Evolutionary conservation across 1,140 invertebrate genomes (phyloP), one percentile per base, ranked within the genome.

Genomic region (Aphelenchoides besseyi): DNA sequence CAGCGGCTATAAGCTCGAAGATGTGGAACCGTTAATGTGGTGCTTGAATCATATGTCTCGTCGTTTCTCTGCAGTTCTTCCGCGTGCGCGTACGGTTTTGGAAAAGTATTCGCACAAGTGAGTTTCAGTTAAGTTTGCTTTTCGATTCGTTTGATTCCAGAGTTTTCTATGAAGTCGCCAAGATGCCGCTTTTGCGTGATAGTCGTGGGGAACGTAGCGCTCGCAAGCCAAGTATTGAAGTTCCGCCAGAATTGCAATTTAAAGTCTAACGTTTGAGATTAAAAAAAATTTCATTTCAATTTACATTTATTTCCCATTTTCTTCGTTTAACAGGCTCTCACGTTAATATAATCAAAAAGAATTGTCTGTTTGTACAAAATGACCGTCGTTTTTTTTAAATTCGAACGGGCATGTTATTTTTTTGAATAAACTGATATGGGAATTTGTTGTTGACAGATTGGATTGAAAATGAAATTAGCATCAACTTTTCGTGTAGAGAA

Each of bases 81-180:
- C 90, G 55, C 88, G 90, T 69, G 87, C 94, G 55, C 89, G 90
- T 83, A 95, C 93, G 52, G 90, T 97, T 72, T 87, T 90, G 59
- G 92, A 91, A 82, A 98, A 98, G 87, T 98, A 98, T 85, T 94
- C 92, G 33, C 94, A 98, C 85, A 90, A 90, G 75, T 76, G 32
- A 57, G 74, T 79, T 72, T 77, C 12, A 23, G 55, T 64, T 36
- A 1, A 30, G 2, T 3, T 41, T 33, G 23, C 29, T 3, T 16
- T 1, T 30, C 26, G 2, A 62, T 3, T 41, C n/a, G 12, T 35
- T 2, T 26, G 3, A 57, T 88, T 88, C 61, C 84, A 90, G 90
- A 81, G 91, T 94, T 81, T 95, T 95, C 86, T 93, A 91, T 76
- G 86, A 87, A 75, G 87, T 88, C 18, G 88, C 88, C 30, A 86